Conservation (phyloP, 2,113 vertebrate genomes). For the Takifugu flavidus region DNA sequence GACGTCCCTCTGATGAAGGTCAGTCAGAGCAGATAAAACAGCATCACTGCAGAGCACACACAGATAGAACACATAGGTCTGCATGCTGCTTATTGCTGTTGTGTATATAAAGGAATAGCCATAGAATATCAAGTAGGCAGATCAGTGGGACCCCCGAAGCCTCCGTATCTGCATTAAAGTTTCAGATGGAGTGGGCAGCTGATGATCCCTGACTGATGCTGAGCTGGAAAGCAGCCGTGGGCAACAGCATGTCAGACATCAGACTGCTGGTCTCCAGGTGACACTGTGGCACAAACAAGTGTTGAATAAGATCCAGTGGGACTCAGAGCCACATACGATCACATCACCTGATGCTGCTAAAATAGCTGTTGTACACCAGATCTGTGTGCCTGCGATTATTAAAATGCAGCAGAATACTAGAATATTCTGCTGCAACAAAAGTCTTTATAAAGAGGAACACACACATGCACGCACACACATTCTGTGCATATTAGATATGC, state of each 20-base stretch:
- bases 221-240: slow-evolving; percentile 74
- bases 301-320: slow-evolving; percentile 66
- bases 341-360: slow-evolving; percentile 46
- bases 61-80: not conserved
- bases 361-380: slow-evolving; percentile 38
- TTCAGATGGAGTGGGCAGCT: slow-evolving; percentile 65
- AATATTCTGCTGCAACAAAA: not conserved
- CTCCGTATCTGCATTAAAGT: slow-evolving; percentile 76
- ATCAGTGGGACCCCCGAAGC: slow-evolving; percentile 21
- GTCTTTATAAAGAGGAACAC: no score
- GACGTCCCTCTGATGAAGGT: slow-evolving; percentile 20
- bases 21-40: not conserved
- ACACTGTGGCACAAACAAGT: slow-evolving; percentile 60
- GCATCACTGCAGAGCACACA: no score
- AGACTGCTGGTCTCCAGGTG: slow-evolving; percentile 64
- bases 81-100: slow-evolving; percentile 14
- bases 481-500: no score
- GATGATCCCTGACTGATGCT: slow-evolving; percentile 55
- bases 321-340: slow-evolving; percentile 51
- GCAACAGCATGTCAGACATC: slow-evolving; percentile 76
- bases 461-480: no score
- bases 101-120: slow-evolving; percentile 42
- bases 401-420: not conserved
- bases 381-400: slow-evolving; percentile 1
- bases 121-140: slow-evolving; percentile 42